phyloP scores from a whole-genome alignment of 2,113 vertebrate genomes.

The Climacteris rufus region DNA sequence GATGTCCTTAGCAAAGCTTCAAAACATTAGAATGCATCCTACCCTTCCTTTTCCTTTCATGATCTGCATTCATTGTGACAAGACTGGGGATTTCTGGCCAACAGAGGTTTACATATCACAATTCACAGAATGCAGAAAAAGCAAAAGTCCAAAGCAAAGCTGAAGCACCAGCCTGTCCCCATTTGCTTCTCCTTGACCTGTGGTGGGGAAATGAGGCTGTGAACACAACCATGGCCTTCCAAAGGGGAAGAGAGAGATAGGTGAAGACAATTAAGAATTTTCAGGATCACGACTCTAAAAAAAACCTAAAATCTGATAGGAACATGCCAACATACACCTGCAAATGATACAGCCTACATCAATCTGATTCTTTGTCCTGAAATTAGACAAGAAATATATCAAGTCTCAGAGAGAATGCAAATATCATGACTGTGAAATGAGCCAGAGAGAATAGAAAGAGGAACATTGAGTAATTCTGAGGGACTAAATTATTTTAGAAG shows the following conservation, averaged over 20 bases:
- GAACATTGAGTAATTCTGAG: not conserved
- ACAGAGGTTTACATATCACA: slow-evolving; percentile 3
- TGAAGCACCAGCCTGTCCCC: not conserved
- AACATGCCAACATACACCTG: not conserved
- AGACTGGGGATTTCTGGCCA: not conserved
- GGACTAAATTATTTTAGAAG: not conserved
- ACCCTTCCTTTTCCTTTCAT: not conserved
- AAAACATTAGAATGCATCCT: slow-evolving; percentile 1
- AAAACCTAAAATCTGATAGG: not conserved
- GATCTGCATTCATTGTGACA: not conserved
- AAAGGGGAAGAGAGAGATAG: not conserved
- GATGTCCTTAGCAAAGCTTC: slow-evolving; percentile 36
- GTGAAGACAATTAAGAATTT: not conserved
- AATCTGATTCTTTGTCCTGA: not conserved
- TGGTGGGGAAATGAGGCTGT: accelerated
- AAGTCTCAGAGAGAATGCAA: not conserved
- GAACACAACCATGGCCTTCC: not conserved
- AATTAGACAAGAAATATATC: not conserved
- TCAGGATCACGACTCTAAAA: not conserved
- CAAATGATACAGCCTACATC: not conserved
- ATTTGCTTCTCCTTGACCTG: not conserved
- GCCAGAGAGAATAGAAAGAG: not conserved
- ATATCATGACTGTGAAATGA: not conserved
- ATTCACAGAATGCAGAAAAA: not conserved
- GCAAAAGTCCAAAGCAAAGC: not conserved